Conservation (phyloP, 2,113 vertebrate species). For the Syngnathoides biaculeatus region DNA sequence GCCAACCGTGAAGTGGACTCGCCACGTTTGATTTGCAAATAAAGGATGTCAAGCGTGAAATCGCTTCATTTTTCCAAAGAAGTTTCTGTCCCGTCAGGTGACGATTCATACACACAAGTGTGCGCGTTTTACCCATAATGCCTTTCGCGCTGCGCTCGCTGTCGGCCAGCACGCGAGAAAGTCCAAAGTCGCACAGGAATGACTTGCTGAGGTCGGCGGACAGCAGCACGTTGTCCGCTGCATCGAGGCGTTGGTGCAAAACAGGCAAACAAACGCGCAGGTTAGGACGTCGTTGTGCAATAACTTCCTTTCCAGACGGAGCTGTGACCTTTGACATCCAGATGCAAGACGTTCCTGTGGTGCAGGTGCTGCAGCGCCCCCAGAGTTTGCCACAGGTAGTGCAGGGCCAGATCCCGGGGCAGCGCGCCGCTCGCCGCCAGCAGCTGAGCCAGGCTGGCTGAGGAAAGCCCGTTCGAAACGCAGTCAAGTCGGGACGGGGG, state of each 20-base stretch:
- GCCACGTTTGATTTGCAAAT: too few relatives aligned
- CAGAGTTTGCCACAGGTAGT: constrained; percentile 84
- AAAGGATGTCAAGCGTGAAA: too few relatives aligned
- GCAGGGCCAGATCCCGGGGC: constrained; percentile 86
- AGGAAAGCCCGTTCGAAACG: neutral
- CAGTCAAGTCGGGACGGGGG: too few relatives aligned
- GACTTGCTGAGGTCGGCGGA: constrained; percentile 81
- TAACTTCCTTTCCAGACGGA: neutral
- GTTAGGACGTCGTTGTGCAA: too few relatives aligned
- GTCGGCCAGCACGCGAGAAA: constrained; percentile 80
- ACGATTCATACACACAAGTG: too few relatives aligned
- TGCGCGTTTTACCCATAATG: neutral
- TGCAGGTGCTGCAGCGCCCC: constrained; percentile 90
- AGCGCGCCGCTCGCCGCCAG: constrained; percentile 80
- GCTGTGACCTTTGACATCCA: constrained; percentile 88
- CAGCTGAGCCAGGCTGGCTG: constrained; percentile 85
- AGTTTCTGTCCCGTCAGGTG: neutral
- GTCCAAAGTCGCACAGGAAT: constrained; percentile 93
- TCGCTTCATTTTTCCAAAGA: too few relatives aligned
- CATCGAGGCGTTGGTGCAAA: too few relatives aligned
- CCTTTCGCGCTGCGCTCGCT: constrained; percentile 62
- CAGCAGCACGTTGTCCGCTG: constrained; percentile 93
- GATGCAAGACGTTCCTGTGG: constrained; percentile 81
- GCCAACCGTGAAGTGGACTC: neutral
- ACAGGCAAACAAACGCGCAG: too few relatives aligned